Percentiles rank a stretch among this genome's conserved stretches.
Conservation (phyloP, 2,797 vertebrate species). For the Poecile montanus region DNA sequence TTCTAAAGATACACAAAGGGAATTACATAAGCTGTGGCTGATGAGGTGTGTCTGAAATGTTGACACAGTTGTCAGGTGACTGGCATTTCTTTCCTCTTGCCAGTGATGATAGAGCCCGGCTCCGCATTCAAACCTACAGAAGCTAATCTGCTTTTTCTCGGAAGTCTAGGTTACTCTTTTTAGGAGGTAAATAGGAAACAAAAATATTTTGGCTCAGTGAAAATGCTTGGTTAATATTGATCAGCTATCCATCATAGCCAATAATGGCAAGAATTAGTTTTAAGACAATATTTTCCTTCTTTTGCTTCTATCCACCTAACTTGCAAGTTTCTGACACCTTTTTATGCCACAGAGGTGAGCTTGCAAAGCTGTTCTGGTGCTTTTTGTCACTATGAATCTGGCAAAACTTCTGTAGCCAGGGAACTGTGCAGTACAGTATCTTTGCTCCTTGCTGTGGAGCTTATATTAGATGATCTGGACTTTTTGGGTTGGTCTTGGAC, state of each 20-base stretch:
- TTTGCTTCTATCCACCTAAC: background rate
- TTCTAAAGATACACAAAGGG: constrained; percentile 49
- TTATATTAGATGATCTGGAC: background rate
- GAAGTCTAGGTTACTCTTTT: background rate
- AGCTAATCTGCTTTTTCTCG: background rate
- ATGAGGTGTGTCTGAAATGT: constrained; percentile 49
- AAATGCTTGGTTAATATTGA: background rate
- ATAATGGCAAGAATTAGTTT: background rate
- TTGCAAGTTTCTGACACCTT: background rate
- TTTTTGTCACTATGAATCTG: background rate
- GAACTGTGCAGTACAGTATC: background rate
- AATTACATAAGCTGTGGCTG: constrained; percentile 33
- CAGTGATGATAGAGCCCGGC: background rate
- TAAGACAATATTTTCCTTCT: background rate
- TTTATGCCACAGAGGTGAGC: background rate
- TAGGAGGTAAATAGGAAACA: background rate
- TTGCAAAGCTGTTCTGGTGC: background rate
- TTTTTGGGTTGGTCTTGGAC: background rate
- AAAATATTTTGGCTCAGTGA: background rate
- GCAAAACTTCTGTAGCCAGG: background rate
- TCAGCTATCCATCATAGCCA: background rate
- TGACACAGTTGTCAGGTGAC: constrained; percentile 50
- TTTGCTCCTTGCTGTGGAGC: background rate
- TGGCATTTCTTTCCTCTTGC: constrained; percentile 39
- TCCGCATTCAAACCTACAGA: background rate